These are phyloP conservation scores for Vulpes ferrilata DNA, from an alignment of 2,113 vertebrate species.

Conservation along the genomic window DNA sequence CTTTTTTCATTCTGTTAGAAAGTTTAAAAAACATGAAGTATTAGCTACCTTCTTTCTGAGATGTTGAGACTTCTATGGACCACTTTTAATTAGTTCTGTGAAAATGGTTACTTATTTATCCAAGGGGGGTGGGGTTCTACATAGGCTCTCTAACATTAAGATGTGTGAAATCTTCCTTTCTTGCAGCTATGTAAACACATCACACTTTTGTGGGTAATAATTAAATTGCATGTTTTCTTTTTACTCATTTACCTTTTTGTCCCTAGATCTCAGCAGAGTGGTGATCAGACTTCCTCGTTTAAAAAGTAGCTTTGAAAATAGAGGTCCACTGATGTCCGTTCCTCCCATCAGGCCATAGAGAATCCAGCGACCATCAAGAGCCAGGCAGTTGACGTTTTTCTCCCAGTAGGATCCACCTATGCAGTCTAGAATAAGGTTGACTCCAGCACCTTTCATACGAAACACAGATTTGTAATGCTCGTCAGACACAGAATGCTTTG, in stretches of 20 bases:
- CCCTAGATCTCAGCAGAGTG: slow-evolving; percentile 89
- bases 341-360: slow-evolving; percentile 92
- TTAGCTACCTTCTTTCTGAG: not conserved
- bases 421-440: slow-evolving; percentile 92
- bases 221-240: not conserved
- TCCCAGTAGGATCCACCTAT: slow-evolving; percentile 91
- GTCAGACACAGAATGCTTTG: slow-evolving; percentile 20
- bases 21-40: not conserved
- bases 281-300: slow-evolving; percentile 91
- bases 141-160: not conserved
- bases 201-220: not conserved
- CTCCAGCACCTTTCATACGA: slow-evolving; percentile 88
- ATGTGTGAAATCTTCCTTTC: not conserved
- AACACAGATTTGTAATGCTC: slow-evolving; percentile 54
- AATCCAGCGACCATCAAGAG: slow-evolving; percentile 91
- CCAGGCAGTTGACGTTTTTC: slow-evolving; percentile 90
- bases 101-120: slow-evolving; percentile 7
- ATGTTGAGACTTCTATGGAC: not conserved
- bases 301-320: slow-evolving; percentile 90
- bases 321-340: slow-evolving; percentile 87
- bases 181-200: not conserved
- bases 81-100: slow-evolving; percentile 17
- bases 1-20: slow-evolving; percentile 43
- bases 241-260: slow-evolving; percentile 87
- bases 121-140: not conserved